Evolutionary conservation across 2,797 vertebrate genomes (phyloP).

Genomic region (Enteromius argenteus): DNA sequence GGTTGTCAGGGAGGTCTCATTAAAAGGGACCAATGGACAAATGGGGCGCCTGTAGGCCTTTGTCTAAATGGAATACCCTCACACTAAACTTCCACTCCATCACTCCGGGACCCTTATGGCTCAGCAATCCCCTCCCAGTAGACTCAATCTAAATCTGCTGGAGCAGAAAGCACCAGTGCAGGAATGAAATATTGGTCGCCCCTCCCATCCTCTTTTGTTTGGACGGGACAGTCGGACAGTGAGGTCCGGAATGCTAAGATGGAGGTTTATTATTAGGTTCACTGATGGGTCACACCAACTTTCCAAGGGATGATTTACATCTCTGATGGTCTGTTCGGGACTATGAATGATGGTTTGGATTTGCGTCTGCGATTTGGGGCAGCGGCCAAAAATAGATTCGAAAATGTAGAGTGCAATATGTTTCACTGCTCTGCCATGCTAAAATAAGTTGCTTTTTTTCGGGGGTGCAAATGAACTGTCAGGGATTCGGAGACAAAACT

Average conservation of each 20-base stretch:
- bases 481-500: neutral
- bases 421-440: neutral
- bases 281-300: slow-evolving; percentile 42
- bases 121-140: slow-evolving; percentile 32
- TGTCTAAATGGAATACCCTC: slow-evolving; percentile 47
- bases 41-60: slow-evolving; percentile 37
- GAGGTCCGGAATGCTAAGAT: slow-evolving; percentile 39
- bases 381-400: slow-evolving; percentile 12
- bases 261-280: slow-evolving; percentile 43
- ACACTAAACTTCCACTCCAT: slow-evolving; percentile 49
- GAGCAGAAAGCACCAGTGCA: slow-evolving; percentile 42
- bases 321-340: neutral
- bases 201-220: slow-evolving; percentile 38
- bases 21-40: slow-evolving; percentile 49
- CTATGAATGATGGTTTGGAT: slow-evolving; percentile 18
- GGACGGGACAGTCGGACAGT: slow-evolving; percentile 16
- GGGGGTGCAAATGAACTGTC: slow-evolving; percentile 35
- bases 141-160: slow-evolving; percentile 39
- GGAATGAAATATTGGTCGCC: slow-evolving; percentile 32
- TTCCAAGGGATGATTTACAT: slow-evolving; percentile 24
- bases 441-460: slow-evolving; percentile 30
- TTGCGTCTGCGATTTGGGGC: slow-evolving; percentile 10
- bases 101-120: slow-evolving; percentile 37
- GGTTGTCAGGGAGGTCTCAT: slow-evolving; percentile 54
- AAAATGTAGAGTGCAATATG: neutral